These are phyloP conservation scores for Zaprionus bogoriensis DNA, from an alignment of 2,888 invertebrate species.

Conservation along the genomic window DNA sequence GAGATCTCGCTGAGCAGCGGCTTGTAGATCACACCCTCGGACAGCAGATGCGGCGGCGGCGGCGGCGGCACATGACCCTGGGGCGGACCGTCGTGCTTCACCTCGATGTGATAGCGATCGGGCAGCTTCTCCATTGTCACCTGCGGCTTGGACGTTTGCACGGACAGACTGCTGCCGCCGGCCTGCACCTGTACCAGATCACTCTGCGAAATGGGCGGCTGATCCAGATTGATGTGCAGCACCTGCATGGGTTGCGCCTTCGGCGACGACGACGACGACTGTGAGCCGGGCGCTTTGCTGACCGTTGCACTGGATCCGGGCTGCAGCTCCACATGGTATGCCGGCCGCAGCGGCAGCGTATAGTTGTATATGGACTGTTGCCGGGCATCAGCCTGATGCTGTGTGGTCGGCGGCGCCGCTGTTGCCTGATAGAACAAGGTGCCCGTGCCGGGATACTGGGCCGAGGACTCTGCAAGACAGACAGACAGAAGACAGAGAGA, in stretches of 20 bases:
- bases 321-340: slow-evolving; percentile 81
- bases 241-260: slow-evolving; percentile 79
- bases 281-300: slow-evolving; percentile 73
- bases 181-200: slow-evolving; percentile 63
- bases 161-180: slow-evolving; percentile 44
- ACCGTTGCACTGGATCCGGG: slow-evolving; percentile 65
- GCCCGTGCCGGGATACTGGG: slow-evolving; percentile 84
- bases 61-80: slow-evolving; percentile 73
- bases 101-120: slow-evolving; percentile 82
- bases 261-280: slow-evolving; percentile 71
- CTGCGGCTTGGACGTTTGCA: slow-evolving; percentile 79
- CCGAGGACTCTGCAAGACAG: slow-evolving; percentile 83
- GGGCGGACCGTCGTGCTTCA: slow-evolving; percentile 77
- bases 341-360: slow-evolving; percentile 79
- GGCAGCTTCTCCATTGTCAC: slow-evolving; percentile 82
- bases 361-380: slow-evolving; percentile 81
- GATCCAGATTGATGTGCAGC: slow-evolving; percentile 82
- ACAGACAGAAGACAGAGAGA: slow-evolving; percentile 6
- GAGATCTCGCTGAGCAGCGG: slow-evolving; percentile 80
- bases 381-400: slow-evolving; percentile 78
- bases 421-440: slow-evolving; percentile 84
- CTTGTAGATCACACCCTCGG: slow-evolving; percentile 81
- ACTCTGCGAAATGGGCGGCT: slow-evolving; percentile 78
- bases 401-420: slow-evolving; percentile 82
- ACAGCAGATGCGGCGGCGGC: slow-evolving; percentile 74